These are phyloP conservation scores for Cryptus viduatorius DNA, from an alignment of 2,888 invertebrate species.

Conservation along the genomic window DNA sequence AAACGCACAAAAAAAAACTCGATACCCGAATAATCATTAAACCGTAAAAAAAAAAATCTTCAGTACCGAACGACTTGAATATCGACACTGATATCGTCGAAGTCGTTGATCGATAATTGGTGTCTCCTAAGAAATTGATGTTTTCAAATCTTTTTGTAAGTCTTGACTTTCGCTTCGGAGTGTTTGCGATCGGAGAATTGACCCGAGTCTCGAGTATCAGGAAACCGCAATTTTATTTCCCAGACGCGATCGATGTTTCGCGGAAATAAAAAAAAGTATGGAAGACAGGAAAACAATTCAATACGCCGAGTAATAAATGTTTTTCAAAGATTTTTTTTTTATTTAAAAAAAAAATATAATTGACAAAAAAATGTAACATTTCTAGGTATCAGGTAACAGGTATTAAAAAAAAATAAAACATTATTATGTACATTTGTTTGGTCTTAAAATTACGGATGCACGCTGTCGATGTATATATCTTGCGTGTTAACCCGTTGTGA, in stretches of 20 bases:
- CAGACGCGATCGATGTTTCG: no score
- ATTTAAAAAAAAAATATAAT: conserved; percentile 49
- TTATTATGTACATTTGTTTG: conserved; percentile 66
- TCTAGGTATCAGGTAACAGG: conserved; percentile 64
- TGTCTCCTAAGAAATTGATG: no score
- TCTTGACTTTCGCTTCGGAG: no score
- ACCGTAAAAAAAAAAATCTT: conserved; percentile 16
- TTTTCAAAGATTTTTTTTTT: conserved; percentile 31
- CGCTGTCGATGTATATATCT: conserved; percentile 20
- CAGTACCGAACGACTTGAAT: background rate
- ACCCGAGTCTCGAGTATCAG: no score
- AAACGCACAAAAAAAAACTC: background rate
- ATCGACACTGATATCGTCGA: background rate
- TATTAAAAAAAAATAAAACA: conserved; percentile 33
- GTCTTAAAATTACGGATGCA: conserved; percentile 21
- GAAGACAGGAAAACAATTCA: conserved; percentile 15
- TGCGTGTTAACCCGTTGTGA: conserved; percentile 28
- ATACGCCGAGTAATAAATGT: background rate
- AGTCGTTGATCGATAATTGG: no score
- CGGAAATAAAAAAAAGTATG: background rate
- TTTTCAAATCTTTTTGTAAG: no score
- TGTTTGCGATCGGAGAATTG: no score
- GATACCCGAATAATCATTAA: background rate
- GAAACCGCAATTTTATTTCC: no score
- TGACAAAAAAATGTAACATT: conserved; percentile 42